phyloP scores from a whole-genome alignment of 2,113 vertebrate species.

The Solenodon paradoxus region DNA sequence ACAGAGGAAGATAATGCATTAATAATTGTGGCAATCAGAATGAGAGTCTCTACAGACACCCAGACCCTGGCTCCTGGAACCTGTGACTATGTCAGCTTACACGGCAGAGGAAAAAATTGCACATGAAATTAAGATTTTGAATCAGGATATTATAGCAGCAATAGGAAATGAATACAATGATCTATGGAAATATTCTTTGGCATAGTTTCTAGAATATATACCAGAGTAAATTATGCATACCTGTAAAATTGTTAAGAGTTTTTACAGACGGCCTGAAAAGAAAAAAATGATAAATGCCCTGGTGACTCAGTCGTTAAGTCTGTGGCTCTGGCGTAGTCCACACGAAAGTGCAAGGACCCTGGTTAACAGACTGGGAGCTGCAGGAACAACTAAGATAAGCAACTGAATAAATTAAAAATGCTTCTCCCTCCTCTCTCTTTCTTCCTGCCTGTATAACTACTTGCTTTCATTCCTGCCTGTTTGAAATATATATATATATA shows the following conservation, averaged over 20 bases:
- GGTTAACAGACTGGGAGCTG: too few species aligned
- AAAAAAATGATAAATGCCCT: too few species aligned
- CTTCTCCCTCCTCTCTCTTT: too few species aligned
- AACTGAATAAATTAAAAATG: too few species aligned
- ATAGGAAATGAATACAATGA: not conserved
- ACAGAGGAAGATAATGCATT: not conserved
- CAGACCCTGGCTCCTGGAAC: not conserved
- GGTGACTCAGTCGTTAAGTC: too few species aligned
- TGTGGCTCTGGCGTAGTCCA: too few species aligned
- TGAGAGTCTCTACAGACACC: not conserved
- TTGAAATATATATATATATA: too few species aligned
- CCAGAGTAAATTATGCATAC: not conserved
- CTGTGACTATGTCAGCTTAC: not conserved
- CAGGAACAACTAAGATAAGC: too few species aligned
- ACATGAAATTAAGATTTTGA: not conserved
- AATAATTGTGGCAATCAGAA: not conserved
- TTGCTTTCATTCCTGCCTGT: too few species aligned
- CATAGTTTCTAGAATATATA: not conserved
- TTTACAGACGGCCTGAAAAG: not conserved
- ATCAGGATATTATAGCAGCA: not conserved
- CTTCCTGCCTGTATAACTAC: too few species aligned
- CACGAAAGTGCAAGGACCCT: too few species aligned
- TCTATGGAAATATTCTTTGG: not conserved
- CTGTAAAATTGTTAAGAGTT: not conserved
- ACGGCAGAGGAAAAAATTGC: not conserved